Percentiles rank a stretch among this genome's conserved stretches.
Evolutionary conservation across 1,140 invertebrate genomes (phyloP).

Genomic region (Drosophila ficusphila): DNA sequence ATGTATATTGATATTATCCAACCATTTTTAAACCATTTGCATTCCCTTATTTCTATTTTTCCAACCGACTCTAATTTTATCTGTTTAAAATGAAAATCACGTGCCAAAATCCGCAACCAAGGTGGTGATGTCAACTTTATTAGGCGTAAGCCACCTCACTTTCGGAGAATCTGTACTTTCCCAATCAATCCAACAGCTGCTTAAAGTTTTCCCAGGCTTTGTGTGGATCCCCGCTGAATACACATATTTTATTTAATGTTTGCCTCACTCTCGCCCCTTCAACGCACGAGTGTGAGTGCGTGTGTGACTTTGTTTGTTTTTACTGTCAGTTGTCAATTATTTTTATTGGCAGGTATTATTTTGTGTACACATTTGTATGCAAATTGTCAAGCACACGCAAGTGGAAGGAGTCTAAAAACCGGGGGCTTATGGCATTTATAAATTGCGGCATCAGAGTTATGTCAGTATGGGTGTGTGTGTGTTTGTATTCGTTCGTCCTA

Average conservation of each 20-base stretch:
- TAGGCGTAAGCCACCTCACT: constrained; percentile 56
- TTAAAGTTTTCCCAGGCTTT: constrained; percentile 63
- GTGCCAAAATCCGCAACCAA: constrained; percentile 49
- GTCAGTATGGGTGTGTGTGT: constrained; percentile 12
- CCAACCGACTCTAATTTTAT: not conserved
- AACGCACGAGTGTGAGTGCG: constrained; percentile 19
- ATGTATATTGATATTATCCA: no score
- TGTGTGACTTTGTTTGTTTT: constrained; percentile 63
- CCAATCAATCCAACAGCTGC: constrained; percentile 74
- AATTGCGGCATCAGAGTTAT: constrained; percentile 46
- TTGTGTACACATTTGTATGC: constrained; percentile 76
- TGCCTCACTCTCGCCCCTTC: constrained; percentile 30
- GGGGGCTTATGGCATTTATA: constrained; percentile 52
- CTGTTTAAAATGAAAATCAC: constrained; percentile 64
- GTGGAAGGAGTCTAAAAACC: constrained; percentile 1
- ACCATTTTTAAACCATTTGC: no score
- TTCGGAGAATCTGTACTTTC: constrained; percentile 36
- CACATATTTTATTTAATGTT: constrained; percentile 71
- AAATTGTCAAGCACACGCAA: constrained; percentile 71
- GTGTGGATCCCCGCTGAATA: constrained; percentile 14
- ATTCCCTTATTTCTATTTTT: not conserved
- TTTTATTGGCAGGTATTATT: constrained; percentile 82
- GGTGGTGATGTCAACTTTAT: constrained; percentile 69
- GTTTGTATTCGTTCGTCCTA: constrained; percentile 4
- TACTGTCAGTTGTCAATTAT: constrained; percentile 80